Conservation (phyloP, 2,888 invertebrate genomes). For the Pandemis corylana region DNA sequence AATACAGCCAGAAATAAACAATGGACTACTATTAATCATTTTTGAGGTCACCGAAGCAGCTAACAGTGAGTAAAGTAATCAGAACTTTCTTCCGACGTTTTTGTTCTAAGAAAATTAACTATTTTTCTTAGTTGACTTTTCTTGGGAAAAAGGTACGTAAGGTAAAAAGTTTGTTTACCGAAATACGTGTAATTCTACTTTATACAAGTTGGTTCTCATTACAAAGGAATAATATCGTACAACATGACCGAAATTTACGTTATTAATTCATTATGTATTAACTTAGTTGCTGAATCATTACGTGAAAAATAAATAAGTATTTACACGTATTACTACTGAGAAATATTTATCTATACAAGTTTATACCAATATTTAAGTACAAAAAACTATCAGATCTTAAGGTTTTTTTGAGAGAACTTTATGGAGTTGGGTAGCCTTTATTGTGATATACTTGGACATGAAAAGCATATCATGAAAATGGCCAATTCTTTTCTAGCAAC, state of each 20-base stretch:
- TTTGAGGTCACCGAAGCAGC: conserved; percentile 24
- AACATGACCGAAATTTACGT: too few species aligned
- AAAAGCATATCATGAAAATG: conserved; percentile 17
- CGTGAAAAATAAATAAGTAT: too few species aligned
- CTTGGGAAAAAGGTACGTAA: conserved; percentile 1
- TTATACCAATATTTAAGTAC: too few species aligned
- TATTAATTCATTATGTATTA: too few species aligned
- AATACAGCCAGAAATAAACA: conserved; percentile 49
- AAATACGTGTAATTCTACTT: not conserved
- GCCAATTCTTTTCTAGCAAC: not conserved
- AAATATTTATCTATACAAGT: too few species aligned
- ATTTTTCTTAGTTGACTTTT: conserved; percentile 3
- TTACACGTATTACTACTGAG: too few species aligned
- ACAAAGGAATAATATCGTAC: too few species aligned
- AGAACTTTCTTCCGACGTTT: conserved; percentile 17
- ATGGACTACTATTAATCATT: conserved; percentile 34
- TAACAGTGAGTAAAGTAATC: conserved; percentile 9
- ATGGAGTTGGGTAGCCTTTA: not conserved
- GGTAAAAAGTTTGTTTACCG: conserved; percentile 1
- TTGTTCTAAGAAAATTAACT: conserved; percentile 12
- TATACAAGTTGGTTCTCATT: too few species aligned
- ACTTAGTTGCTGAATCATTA: too few species aligned
- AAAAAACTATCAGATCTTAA: too few species aligned
- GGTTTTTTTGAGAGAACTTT: too few species aligned
- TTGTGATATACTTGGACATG: conserved; percentile 10